A percentile compares a stretch with the other conserved stretches of the same genome.
Evolutionary conservation across 2,797 vertebrate species (phyloP).

Genomic region (Pitangus sulphuratus): DNA sequence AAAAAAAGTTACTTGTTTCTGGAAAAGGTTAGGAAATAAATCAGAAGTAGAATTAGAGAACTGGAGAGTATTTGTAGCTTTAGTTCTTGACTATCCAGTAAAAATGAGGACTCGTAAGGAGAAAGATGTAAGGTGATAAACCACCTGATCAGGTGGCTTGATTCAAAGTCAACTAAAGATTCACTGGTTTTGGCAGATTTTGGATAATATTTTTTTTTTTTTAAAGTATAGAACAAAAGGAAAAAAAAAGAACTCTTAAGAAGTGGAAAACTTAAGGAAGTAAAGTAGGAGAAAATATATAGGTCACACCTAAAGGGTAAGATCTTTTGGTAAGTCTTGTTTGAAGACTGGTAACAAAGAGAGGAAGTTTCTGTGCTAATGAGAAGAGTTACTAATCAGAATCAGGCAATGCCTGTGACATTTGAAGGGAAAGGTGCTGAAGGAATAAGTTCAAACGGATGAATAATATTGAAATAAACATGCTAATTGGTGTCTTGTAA

Average conservation of each 20-base stretch:
- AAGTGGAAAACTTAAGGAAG: neutral
- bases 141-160: neutral
- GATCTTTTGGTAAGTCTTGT: neutral
- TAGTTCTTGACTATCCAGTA: neutral
- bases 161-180: neutral
- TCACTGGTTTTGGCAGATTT: neutral
- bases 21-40: neutral
- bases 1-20: neutral
- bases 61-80: neutral
- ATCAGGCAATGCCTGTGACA: neutral
- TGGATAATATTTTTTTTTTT: neutral
- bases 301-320: neutral
- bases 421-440: neutral
- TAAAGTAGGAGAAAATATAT: neutral
- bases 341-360: neutral
- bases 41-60: neutral
- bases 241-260: neutral
- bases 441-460: neutral
- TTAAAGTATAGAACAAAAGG: neutral
- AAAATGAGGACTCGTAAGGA: neutral
- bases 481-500: neutral
- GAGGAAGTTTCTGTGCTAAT: neutral
- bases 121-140: neutral
- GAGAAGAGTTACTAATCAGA: neutral
- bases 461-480: neutral